These are phyloP conservation scores for Crossocerus cetratus DNA, from an alignment of 2,888 invertebrate species.

Conservation along the genomic window DNA sequence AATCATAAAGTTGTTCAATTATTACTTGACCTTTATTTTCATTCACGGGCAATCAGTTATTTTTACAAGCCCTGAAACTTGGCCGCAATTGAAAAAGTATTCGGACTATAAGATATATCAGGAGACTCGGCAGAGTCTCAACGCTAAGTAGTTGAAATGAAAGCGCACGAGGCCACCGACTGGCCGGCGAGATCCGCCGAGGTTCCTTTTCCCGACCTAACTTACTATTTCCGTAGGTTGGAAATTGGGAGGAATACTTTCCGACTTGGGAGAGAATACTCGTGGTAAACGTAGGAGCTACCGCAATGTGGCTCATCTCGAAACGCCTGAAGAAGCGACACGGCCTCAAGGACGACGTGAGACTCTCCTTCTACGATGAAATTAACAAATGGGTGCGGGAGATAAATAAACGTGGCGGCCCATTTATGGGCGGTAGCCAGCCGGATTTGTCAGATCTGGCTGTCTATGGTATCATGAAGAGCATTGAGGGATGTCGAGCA, in stretches of 20 bases:
- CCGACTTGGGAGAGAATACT: slow-evolving; percentile 89
- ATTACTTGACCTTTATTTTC: no score
- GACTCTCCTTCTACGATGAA: slow-evolving; percentile 93
- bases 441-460: slow-evolving; percentile 96
- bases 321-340: slow-evolving; percentile 92
- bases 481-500: slow-evolving; percentile 95
- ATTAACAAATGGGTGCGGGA: slow-evolving; percentile 88
- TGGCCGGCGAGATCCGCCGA: no score
- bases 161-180: no score
- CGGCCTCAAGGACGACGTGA: slow-evolving; percentile 90
- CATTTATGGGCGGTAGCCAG: slow-evolving; percentile 90
- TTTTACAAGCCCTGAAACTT: no score
- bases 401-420: slow-evolving; percentile 83
- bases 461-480: slow-evolving; percentile 92
- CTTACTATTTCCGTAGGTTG: slow-evolving; percentile 74
- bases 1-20: no score
- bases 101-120: no score
- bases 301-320: slow-evolving; percentile 95
- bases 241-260: slow-evolving; percentile 94
- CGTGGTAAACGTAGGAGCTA: slow-evolving; percentile 94
- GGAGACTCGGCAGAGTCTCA: neutral
- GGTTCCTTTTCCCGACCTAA: no score
- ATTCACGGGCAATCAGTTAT: no score
- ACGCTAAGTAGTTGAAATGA: neutral
- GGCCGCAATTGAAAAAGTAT: no score